Percentiles rank a stretch among this genome's conserved stretches.
These are phyloP conservation scores for Cremastinae sp. DNA, from an alignment of 2,888 invertebrate genomes.

Conservation along the genomic window DNA sequence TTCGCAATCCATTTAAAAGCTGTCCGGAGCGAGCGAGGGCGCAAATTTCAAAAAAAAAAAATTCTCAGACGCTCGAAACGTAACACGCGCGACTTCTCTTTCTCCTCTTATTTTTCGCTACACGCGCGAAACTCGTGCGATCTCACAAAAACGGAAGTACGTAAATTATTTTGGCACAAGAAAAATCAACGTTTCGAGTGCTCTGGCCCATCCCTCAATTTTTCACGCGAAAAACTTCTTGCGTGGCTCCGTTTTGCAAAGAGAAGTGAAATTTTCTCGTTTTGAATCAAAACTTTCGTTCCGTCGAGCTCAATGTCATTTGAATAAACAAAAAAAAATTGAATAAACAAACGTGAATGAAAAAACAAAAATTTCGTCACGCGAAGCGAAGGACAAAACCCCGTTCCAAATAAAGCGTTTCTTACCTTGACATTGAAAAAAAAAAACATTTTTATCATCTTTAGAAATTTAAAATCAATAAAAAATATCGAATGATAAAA, in stretches of 20 bases:
- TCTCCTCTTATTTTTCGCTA: neutral
- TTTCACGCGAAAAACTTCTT: no score
- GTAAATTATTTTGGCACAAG: constrained; percentile 35
- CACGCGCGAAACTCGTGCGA: neutral
- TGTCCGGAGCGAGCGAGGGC: neutral
- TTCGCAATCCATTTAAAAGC: neutral
- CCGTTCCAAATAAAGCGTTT: no score
- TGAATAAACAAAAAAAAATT: no score
- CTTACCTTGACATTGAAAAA: no score
- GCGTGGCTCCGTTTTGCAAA: no score
- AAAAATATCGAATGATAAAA: neutral
- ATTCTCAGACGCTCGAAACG: constrained; percentile 1
- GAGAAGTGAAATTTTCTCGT: neutral
- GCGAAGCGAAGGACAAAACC: no score
- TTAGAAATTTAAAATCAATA: neutral
- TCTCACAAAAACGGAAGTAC: constrained; percentile 33
- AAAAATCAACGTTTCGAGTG: neutral
- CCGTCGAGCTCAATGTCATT: no score
- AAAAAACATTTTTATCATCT: no score
- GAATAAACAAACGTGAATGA: no score
- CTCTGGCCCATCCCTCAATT: no score
- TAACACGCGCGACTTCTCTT: constrained; percentile 14
- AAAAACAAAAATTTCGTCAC: no score
- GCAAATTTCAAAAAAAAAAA: neutral
- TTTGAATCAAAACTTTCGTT: neutral